A percentile compares a stretch with the other conserved stretches of the same genome.
Evolutionary conservation across 2,888 invertebrate species (phyloP).

Genomic region (Alloplasta piceator): DNA sequence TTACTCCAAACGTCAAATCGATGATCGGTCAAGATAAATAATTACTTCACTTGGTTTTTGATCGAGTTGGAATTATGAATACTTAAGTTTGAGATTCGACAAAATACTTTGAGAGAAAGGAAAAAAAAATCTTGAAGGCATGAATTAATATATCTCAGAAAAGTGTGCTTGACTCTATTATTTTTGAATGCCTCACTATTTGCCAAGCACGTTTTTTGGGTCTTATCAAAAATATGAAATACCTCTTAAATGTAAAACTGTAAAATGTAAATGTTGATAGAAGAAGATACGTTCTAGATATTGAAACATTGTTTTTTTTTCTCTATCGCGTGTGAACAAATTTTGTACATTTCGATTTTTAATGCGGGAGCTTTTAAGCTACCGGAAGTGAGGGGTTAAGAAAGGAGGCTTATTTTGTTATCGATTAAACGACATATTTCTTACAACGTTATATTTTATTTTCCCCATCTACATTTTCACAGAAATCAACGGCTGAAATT

Average conservation of each 20-base stretch:
- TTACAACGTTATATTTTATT: too few relatives aligned
- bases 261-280: too few relatives aligned
- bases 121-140: conserved; percentile 9
- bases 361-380: conserved; percentile 25
- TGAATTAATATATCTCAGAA: too few relatives aligned
- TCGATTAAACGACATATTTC: conserved; percentile 73
- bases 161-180: too few relatives aligned
- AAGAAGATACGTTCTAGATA: too few relatives aligned
- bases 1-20: background rate
- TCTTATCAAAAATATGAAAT: too few relatives aligned
- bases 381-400: conserved; percentile 9
- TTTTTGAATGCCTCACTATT: too few relatives aligned
- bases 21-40: background rate
- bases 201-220: too few relatives aligned
- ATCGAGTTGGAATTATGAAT: conserved; percentile 19
- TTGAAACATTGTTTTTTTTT: conserved; percentile 5
- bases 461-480: too few relatives aligned
- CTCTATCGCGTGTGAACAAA: conserved; percentile 51
- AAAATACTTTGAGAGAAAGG: conserved; percentile 1
- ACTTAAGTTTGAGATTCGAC: background rate
- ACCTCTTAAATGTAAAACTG: too few relatives aligned
- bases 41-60: background rate
- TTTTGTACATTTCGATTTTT: conserved; percentile 62
- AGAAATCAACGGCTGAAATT: too few relatives aligned
- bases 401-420: conserved; percentile 55